A percentile compares a stretch with the other conserved stretches of the same genome.
Evolutionary conservation across 2,113 vertebrate genomes (phyloP).

Genomic region (Cnemophilus loriae): DNA sequence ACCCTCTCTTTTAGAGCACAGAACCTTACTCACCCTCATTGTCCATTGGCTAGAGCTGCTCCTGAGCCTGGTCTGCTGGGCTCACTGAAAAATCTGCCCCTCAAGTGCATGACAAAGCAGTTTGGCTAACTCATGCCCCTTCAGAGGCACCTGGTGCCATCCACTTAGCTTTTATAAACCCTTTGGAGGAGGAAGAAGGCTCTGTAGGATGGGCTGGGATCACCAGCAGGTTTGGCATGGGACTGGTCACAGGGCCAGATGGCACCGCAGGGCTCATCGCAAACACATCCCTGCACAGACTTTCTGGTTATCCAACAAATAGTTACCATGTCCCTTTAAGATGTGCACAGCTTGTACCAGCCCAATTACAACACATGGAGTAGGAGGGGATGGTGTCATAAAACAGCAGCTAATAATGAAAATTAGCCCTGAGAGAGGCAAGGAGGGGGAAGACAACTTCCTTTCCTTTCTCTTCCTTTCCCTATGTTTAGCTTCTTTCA

Average conservation of each 20-base stretch:
- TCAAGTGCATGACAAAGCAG: fast-evolving
- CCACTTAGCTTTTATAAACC: not conserved
- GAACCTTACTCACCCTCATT: not conserved
- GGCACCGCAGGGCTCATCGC: fast-evolving
- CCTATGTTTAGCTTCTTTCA: not conserved
- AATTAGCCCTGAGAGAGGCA: not conserved
- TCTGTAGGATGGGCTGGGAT: not conserved
- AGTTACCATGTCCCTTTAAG: not conserved
- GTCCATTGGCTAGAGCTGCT: not conserved
- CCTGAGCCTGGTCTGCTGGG: not conserved
- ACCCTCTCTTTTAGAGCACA: not conserved
- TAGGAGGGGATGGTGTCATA: not conserved
- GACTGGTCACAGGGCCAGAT: not conserved
- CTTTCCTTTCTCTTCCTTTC: not conserved
- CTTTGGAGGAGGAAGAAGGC: not conserved
- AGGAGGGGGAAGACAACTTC: not conserved
- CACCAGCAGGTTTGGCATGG: not conserved
- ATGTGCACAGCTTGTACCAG: not conserved
- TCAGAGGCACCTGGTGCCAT: not conserved
- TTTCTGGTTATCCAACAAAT: not conserved
- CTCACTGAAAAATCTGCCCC: not conserved
- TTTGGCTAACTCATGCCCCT: not conserved
- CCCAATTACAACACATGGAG: not conserved
- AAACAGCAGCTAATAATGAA: not conserved
- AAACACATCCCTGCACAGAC: not conserved